Conservation (phyloP, 2,888 invertebrate genomes). For the Dilophus febrilis region DNA sequence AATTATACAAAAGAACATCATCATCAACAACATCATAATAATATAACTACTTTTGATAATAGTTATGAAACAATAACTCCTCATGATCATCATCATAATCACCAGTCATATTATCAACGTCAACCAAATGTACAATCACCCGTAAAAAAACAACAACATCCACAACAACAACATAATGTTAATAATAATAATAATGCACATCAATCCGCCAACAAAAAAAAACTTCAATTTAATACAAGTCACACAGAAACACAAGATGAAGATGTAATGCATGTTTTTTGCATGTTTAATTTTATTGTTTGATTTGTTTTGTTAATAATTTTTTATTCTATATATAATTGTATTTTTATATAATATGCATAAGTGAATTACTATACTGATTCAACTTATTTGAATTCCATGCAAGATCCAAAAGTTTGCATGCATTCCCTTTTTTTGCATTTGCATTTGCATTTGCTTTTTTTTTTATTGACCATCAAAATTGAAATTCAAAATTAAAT, state of each 20-base stretch:
- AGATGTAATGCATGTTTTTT: constrained; percentile 28
- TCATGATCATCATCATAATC: constrained; percentile 6
- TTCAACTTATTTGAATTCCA: no score
- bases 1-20: constrained; percentile 6
- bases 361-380: no score
- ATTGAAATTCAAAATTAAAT: no score
- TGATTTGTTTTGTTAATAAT: constrained; percentile 4
- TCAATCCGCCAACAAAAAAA: constrained; percentile 1
- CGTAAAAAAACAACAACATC: constrained; percentile 8
- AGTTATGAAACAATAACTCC: no score
- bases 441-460: no score
- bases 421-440: no score
- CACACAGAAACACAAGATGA: constrained; percentile 10
- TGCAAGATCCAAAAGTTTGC: no score
- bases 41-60: no score
- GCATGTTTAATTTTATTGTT: constrained; percentile 16
- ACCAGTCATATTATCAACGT: constrained; percentile 8
- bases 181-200: constrained; percentile 2
- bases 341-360: no score
- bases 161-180: constrained; percentile 6
- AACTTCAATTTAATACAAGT: constrained; percentile 2
- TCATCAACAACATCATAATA: constrained; percentile 5
- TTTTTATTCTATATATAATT: constrained; percentile 3
- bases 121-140: constrained; percentile 8
- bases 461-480: no score